These are phyloP conservation scores for Congeria kusceri DNA, from an alignment of 2,888 invertebrate genomes.

Conservation along the genomic window DNA sequence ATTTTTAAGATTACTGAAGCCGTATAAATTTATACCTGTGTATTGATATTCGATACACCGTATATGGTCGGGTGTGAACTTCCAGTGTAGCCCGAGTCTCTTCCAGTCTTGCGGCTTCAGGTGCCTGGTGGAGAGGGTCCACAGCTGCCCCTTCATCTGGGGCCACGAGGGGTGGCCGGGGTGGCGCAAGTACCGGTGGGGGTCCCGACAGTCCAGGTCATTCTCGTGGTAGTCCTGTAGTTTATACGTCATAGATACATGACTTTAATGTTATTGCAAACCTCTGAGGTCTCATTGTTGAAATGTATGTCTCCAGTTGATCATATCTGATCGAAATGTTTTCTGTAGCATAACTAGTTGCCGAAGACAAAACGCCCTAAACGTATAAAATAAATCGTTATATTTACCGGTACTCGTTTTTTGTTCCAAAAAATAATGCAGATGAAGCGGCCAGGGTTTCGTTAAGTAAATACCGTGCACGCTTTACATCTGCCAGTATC, in stretches of 20 bases:
- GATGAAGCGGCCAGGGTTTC: too few species aligned
- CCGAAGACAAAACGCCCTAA: too few species aligned
- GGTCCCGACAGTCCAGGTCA: conserved; percentile 78
- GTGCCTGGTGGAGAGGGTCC: conserved; percentile 86
- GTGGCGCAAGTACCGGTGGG: conserved; percentile 76
- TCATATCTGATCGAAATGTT: too few species aligned
- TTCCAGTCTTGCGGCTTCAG: conserved; percentile 89
- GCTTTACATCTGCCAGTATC: too few species aligned
- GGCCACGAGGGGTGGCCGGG: conserved; percentile 78
- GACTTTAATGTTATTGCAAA: not conserved
- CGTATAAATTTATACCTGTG: conserved; percentile 89
- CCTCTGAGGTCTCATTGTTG: too few species aligned
- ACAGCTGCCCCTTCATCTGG: conserved; percentile 84
- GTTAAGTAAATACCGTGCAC: too few species aligned
- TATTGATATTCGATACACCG: conserved; percentile 90
- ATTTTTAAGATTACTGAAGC: too few species aligned
- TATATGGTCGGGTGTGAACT: conserved; percentile 90
- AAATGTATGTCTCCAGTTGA: too few species aligned
- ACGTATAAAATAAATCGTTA: too few species aligned
- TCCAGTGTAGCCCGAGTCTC: conserved; percentile 89
- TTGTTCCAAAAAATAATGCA: too few species aligned
- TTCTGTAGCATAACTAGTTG: too few species aligned
- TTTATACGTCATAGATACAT: not conserved
- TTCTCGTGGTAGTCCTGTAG: conserved; percentile 79
- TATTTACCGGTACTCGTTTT: too few species aligned